Base-by-base conservation (phyloP, 1,140 invertebrate genomes). In the Conopomorpha cramerella region DNA sequence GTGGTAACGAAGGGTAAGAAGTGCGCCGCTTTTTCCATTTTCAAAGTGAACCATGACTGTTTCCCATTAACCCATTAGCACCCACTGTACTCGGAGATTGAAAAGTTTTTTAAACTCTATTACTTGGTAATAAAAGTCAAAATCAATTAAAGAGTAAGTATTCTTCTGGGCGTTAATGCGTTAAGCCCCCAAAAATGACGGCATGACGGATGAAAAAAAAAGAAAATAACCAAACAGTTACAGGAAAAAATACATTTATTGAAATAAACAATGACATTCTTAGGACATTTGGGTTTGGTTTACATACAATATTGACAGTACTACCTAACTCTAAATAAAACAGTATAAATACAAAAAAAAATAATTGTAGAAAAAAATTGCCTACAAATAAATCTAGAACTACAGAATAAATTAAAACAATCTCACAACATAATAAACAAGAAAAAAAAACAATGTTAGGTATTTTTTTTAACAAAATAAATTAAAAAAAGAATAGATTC, bases 231-330 rank as follows among this genome's bases (percentile, higher is more conserved):
- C 51, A 57, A 43, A 28, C 49, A 19, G 41, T 44, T 45, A 42
- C 47, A 49, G 19, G 41, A 39, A 44, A 60, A 55, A 64, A 67
- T 70, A 70, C 65, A 59, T 71, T 74, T 74, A 74, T 74, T 74
- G 70, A 74, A 74, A 74, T 71, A 74, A 70, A 67, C 58, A 71
- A 74, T 71, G 66, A 74, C 70, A 74, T 68, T 41, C n/a, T n/a
- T n/a, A n/a, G 59, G 65, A 61, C 51, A 42, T 49, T 55, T 61
- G 66, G 62, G 60, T 41, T 45, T 65, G 61, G 61, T 55, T 46
- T 42, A 74, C 55, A 58, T 54, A 67, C 66, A 74, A 74, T 71
- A 74, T 74, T 74, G 70, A 74, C 70, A 71, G 70, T 47, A 34
- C 63, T 52, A 46, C 41, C 63, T 61, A 61, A 66, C 55, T 61